phyloP scores from a whole-genome alignment of 1,140 invertebrate genomes.

The Bradynema listronoti region DNA sequence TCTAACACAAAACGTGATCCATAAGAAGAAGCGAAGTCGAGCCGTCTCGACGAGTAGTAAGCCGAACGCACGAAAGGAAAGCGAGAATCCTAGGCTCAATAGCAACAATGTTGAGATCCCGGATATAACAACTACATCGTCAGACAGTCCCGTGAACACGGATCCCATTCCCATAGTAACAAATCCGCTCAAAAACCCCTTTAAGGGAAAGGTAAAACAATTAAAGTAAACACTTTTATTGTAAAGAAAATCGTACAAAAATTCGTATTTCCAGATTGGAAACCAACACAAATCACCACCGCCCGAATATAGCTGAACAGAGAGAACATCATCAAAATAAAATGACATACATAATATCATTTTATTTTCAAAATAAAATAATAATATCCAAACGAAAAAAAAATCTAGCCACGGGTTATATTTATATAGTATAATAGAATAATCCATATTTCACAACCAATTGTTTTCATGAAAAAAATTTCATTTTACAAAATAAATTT shows the following conservation, averaged over 20 bases:
- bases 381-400: not conserved
- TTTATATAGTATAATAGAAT: too few relatives aligned
- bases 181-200: slow-evolving; percentile 42
- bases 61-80: too few relatives aligned
- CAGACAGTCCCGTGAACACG: slow-evolving; percentile 3
- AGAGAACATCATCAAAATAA: slow-evolving; percentile 5
- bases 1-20: slow-evolving; percentile 41
- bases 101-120: too few relatives aligned
- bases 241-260: not conserved
- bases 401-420: too few relatives aligned
- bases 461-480: too few relatives aligned
- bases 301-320: not conserved
- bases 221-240: slow-evolving; percentile 16
- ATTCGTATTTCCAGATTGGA: slow-evolving; percentile 23
- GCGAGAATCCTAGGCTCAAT: too few relatives aligned
- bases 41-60: slow-evolving; percentile 3
- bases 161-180: slow-evolving; percentile 13
- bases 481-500: too few relatives aligned
- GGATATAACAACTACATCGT: slow-evolving; percentile 10
- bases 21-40: slow-evolving; percentile 37
- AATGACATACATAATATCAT: not conserved
- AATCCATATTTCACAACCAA: too few relatives aligned
- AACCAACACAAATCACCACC: not conserved
- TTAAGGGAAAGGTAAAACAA: slow-evolving; percentile 38
- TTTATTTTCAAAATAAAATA: too few relatives aligned